These are phyloP conservation scores for Archips crataeganus DNA, from an alignment of 2,888 invertebrate genomes.

Conservation along the genomic window DNA sequence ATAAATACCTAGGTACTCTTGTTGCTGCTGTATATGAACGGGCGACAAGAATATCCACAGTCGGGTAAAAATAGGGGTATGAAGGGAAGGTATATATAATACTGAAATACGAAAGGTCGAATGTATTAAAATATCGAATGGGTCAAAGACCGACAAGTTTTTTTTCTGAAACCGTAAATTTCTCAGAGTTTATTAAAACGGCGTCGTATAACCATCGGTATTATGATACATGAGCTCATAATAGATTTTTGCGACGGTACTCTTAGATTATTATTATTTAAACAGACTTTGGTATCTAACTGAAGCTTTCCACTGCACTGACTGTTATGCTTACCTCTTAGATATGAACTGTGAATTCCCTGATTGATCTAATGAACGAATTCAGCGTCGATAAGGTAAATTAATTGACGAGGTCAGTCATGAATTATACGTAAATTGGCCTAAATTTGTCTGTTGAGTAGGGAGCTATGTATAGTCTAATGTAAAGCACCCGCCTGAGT, in stretches of 20 bases:
- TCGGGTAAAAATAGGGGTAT: too few species aligned
- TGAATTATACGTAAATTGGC: conserved; percentile 68
- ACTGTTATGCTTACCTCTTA: conserved; percentile 34
- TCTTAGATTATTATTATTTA: background rate
- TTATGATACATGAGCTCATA: too few species aligned
- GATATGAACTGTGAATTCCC: conserved; percentile 50
- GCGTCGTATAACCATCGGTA: too few species aligned
- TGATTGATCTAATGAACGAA: conserved; percentile 65
- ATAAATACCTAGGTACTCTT: too few species aligned
- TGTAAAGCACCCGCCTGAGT: background rate
- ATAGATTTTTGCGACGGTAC: background rate
- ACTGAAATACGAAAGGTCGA: too few species aligned
- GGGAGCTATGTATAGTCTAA: conserved; percentile 1
- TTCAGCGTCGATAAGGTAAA: conserved; percentile 69
- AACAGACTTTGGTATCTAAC: background rate
- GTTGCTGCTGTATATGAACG: too few species aligned
- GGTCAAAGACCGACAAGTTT: too few species aligned
- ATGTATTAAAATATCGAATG: too few species aligned
- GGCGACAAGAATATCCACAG: too few species aligned
- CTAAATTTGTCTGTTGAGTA: conserved; percentile 56
- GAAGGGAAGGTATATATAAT: too few species aligned
- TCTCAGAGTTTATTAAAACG: too few species aligned
- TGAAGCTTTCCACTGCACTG: background rate
- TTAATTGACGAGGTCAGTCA: conserved; percentile 76
- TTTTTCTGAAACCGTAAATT: too few species aligned